These are phyloP conservation scores for Sigmodon hispidus DNA, from an alignment of 2,113 vertebrate species.

Conservation along the genomic window DNA sequence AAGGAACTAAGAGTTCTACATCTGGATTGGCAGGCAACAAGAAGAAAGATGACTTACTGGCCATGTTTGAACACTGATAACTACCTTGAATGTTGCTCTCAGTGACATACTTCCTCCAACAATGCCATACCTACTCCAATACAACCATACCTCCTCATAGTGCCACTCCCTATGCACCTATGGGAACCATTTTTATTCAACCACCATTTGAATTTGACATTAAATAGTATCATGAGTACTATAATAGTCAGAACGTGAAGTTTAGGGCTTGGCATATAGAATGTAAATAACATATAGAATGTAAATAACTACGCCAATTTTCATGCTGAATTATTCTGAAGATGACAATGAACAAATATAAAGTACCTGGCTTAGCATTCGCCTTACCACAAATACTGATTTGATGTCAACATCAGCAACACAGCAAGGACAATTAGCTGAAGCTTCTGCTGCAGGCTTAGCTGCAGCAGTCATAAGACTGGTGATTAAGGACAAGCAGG, in stretches of 20 bases:
- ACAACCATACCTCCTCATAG: not conserved
- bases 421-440: conserved; percentile 8
- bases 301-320: not conserved
- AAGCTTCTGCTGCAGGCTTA: conserved; percentile 31
- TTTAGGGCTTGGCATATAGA: not conserved
- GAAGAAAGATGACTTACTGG: not conserved
- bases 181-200: not conserved
- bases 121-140: not conserved
- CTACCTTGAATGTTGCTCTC: not conserved
- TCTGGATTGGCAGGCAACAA: not conserved
- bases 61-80: not conserved
- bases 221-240: not conserved
- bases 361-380: not conserved
- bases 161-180: not conserved
- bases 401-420: conserved; percentile 11
- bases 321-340: not conserved
- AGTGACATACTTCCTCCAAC: not conserved
- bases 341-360: not conserved
- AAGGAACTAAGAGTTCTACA: not conserved
- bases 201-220: not conserved
- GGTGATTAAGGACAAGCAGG: conserved; percentile 31
- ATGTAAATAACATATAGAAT: not conserved
- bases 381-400: not conserved
- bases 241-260: not conserved
- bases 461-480: conserved; percentile 27